Evolutionary conservation across 2,888 invertebrate species (phyloP).

Genomic region (Cantharis flavilabris): DNA sequence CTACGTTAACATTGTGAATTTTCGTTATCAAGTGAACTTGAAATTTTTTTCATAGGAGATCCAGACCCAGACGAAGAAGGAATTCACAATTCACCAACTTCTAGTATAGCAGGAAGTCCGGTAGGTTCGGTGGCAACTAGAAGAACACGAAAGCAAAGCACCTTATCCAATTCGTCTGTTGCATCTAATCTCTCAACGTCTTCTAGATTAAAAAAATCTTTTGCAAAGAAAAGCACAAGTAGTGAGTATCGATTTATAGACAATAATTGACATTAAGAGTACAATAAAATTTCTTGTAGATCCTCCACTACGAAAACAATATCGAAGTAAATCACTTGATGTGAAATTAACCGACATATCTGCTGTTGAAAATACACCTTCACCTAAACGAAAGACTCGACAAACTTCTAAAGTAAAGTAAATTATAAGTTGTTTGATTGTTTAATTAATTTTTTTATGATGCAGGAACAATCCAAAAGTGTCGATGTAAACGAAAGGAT

Average conservation of each 20-base stretch:
- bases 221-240: neutral
- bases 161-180: constrained; percentile 33
- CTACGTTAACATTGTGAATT: neutral
- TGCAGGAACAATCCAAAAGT: constrained; percentile 2
- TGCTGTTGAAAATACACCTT: neutral
- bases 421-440: neutral
- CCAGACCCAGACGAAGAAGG: constrained; percentile 47
- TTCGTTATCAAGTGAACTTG: neutral
- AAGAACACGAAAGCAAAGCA: constrained; percentile 33
- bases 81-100: constrained; percentile 41
- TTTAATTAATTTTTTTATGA: neutral
- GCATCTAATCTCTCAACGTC: constrained; percentile 19
- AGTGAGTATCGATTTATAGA: neutral
- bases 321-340: constrained; percentile 10
- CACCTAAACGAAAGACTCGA: constrained; percentile 12
- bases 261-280: neutral
- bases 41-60: constrained; percentile 37
- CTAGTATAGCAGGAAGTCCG: constrained; percentile 34
- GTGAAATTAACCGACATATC: neutral
- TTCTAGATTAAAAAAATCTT: neutral
- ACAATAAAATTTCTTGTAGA: neutral
- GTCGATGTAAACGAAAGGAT: constrained; percentile 1
- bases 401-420: constrained; percentile 4
- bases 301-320: neutral
- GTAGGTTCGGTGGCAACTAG: constrained; percentile 25